Evolutionary conservation across 2,797 vertebrate species (phyloP), one percentile per base, ranked within the genome.

Genomic region (Bradypodion pumilum): DNA sequence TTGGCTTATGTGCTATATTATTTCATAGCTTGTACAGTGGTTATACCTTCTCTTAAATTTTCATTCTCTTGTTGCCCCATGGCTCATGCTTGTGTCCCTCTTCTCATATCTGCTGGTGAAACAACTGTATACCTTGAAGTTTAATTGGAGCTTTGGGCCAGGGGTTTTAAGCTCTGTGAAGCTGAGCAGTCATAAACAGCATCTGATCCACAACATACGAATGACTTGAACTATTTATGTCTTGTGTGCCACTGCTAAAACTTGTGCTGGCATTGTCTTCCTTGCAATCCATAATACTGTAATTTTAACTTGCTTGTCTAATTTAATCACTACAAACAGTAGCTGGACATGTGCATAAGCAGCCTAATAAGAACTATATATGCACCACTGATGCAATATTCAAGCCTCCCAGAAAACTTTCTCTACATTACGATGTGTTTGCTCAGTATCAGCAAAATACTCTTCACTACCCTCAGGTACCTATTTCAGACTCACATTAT

Each of bases 111-210:
- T 66, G 52, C 70, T 63, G 62, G 32, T 70, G 70, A 70, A 85
- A 52, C 21, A 81, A 69, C 21, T 46, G 56, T 42, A 44, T 32
- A 42, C 78, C 63, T 81, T 73, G 46, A 32, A 32, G 23, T 79
- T 79, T 81, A 81, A 85, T 81, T 76, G 84, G 73, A 62, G 62
- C 78, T 70, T 63, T 68, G 73, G 85, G 84, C 73, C 84, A 81
- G 25, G 2, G 27, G 78, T 37, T 75, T 75, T 74, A 6, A 80
- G 78, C 75, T 40, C 78, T 37, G 59, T n/a, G 75, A 44, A 42
- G 60, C 78, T 70, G 68, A 69, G 49, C 15, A 37, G 73, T 76
- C 84, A 85, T 70, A 76, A 85, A 75, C 69, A 76, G 78, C 63
- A 81, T 68, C 25, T 49, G 63, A 85, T 81, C 10, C 73, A 70